Percentiles rank a stretch among this genome's conserved stretches.
phyloP scores from a whole-genome alignment of 2,113 vertebrate species.

The Rissa tridactyla region DNA sequence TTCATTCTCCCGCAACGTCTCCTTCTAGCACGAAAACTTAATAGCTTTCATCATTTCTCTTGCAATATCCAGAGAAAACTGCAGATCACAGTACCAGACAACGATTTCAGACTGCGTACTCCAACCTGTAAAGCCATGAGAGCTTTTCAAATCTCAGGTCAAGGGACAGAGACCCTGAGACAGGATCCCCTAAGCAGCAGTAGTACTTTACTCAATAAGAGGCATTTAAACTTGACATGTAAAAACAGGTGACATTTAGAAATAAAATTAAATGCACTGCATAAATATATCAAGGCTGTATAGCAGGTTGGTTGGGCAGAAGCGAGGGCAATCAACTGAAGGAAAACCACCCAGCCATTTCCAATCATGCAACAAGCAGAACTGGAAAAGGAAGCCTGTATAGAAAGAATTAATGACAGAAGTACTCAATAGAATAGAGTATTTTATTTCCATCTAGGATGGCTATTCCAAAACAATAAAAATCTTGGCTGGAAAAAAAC shows the following conservation, averaged over 20 bases:
- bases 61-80: not conserved
- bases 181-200: not conserved
- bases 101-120: not conserved
- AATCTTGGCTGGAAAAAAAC: not conserved
- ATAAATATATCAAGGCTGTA: not conserved
- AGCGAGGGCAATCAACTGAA: not conserved
- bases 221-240: not conserved
- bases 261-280: not conserved
- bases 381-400: not conserved
- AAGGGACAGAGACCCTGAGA: not conserved
- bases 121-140: not conserved
- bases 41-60: not conserved
- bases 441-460: conserved; percentile 7
- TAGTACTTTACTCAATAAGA: not conserved
- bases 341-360: not conserved
- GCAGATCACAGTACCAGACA: not conserved
- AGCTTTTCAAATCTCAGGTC: not conserved
- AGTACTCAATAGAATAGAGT: not conserved
- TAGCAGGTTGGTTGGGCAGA: not conserved
- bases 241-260: not conserved
- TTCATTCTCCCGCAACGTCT: not conserved
- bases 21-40: not conserved
- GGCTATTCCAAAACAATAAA: conserved; percentile 13
- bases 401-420: not conserved
- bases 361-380: not conserved